Percentiles rank a stretch among this genome's conserved stretches.
These are phyloP conservation scores for Pterophyllum scalare DNA, from an alignment of 2,113 vertebrate species.

Conservation along the genomic window DNA sequence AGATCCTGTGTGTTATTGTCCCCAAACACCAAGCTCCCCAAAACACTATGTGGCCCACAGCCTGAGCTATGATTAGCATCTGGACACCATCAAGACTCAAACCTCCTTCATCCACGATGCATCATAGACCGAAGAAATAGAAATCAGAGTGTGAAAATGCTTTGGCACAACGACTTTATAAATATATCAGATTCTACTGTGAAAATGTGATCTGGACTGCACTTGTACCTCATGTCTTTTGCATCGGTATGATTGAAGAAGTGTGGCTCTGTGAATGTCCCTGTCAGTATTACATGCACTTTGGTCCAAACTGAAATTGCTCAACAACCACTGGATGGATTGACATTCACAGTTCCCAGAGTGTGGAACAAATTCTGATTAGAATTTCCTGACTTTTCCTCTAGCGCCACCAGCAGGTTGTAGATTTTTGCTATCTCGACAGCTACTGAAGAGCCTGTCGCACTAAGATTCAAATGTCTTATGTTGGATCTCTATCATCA, in stretches of 20 bases:
- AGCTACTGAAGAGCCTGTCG: neutral
- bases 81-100: constrained; percentile 8
- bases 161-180: neutral
- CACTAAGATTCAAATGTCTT: neutral
- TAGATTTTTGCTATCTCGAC: neutral
- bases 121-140: neutral
- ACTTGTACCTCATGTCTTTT: neutral
- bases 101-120: neutral
- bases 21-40: constrained; percentile 2
- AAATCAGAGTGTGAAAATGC: neutral
- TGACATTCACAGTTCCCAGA: neutral
- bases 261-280: rapidly evolving
- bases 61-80: constrained; percentile 26
- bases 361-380: neutral
- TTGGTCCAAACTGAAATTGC: neutral
- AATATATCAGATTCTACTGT: constrained; percentile 6
- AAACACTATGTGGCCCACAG: constrained; percentile 6
- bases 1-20: neutral
- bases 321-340: neutral
- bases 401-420: neutral
- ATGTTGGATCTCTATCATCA: neutral
- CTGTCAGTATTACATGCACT: neutral
- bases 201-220: neutral
- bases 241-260: neutral
- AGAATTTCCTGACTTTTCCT: neutral